phyloP scores from a whole-genome alignment of 2,113 vertebrate species.

The Hucho hucho region DNA sequence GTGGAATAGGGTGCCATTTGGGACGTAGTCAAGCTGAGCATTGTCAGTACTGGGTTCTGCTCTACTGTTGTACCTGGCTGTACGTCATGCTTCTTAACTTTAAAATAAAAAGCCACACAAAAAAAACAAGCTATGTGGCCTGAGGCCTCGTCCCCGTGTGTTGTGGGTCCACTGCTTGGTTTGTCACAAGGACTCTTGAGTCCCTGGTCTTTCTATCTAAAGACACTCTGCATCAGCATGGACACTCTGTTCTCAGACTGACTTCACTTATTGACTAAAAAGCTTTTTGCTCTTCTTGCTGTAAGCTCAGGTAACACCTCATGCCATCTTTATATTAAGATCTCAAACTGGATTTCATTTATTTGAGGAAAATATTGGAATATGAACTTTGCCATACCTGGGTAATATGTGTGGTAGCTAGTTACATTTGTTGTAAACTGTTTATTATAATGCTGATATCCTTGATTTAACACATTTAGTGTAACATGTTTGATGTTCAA shows the following conservation, averaged over 20 bases:
- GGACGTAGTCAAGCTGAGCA: neutral
- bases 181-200: constrained; percentile 43
- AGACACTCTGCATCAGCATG: constrained; percentile 54
- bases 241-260: constrained; percentile 17
- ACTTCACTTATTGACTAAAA: constrained; percentile 17
- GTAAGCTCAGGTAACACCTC: constrained; percentile 69
- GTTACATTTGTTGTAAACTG: neutral
- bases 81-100: constrained; percentile 27
- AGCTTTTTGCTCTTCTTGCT: constrained; percentile 48
- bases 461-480: too few relatives aligned
- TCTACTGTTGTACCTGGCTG: constrained; percentile 56
- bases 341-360: constrained; percentile 31
- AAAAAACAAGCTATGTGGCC: too few relatives aligned
- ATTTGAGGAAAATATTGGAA: neutral
- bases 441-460: too few relatives aligned
- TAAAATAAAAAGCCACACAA: too few relatives aligned
- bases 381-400: too few relatives aligned
- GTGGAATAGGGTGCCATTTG: too few relatives aligned
- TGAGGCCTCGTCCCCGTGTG: neutral
- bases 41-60: neutral
- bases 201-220: constrained; percentile 53
- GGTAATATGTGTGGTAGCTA: too few relatives aligned
- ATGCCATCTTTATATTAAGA: constrained; percentile 62
- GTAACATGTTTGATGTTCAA: neutral
- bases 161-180: constrained; percentile 51